These are phyloP conservation scores for Xiphophorus couchianus DNA, from an alignment of 2,113 vertebrate genomes.

Conservation along the genomic window DNA sequence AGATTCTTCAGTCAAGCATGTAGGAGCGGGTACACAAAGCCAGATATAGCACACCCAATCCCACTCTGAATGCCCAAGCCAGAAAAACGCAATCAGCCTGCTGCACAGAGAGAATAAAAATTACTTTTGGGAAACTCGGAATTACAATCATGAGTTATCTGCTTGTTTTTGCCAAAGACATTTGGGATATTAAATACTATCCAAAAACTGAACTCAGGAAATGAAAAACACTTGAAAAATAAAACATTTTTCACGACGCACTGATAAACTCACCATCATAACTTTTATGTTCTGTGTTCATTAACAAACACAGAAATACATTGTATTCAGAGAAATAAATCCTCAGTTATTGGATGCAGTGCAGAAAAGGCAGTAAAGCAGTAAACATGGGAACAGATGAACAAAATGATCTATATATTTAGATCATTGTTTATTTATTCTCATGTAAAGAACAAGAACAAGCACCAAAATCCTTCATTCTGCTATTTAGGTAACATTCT, in stretches of 20 bases:
- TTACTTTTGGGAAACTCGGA: too few relatives aligned
- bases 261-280: not conserved
- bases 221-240: not conserved
- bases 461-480: not conserved
- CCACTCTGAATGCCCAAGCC: slow-evolving; percentile 6
- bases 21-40: slow-evolving; percentile 1
- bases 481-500: too few relatives aligned
- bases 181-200: too few relatives aligned
- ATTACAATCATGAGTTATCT: too few relatives aligned
- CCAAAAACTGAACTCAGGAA: not conserved
- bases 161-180: too few relatives aligned
- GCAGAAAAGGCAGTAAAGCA: not conserved
- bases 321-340: not conserved
- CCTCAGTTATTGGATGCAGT: not conserved
- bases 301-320: not conserved
- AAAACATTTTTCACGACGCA: not conserved
- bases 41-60: slow-evolving; percentile 15
- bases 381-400: not conserved
- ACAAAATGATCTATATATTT: not conserved
- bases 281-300: not conserved
- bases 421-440: not conserved
- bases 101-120: slow-evolving; percentile 7
- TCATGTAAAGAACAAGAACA: not conserved
- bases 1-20: slow-evolving; percentile 54
- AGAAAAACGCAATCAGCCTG: not conserved